Evolutionary conservation across 2,797 vertebrate species (phyloP), one percentile per base, ranked within the genome.

Genomic region (Halcyon smyrnensis): DNA sequence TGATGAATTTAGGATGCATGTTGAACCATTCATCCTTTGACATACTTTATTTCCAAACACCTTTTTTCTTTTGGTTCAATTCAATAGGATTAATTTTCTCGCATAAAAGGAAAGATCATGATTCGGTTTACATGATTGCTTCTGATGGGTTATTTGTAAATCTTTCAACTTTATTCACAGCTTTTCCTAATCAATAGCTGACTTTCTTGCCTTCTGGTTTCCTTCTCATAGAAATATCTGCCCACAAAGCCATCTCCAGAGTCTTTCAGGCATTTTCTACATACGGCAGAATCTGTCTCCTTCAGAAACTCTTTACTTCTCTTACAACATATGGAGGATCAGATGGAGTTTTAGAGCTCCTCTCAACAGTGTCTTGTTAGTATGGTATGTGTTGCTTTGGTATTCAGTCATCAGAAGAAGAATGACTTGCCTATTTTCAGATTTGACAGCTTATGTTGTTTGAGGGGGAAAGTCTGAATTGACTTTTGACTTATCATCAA

Each of bases 321-420:
- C 54, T 64, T 93, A 51, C 17, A 71, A 59, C 86, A 89, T 85
- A 74, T 87, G 84, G 86, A 69, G 53, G 41, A 74, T 95, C 68
- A 96, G 90, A 84, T 87, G 71, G 84, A 37, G 62, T 60, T 95
- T 92, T 75, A 89, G 88, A 94, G 81, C n/a, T 87, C 17, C 53
- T 81, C 78, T 94, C 73, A 74, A 54, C 68, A 89, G 28, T 20
- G 17, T 20, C 65, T 87, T 82, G n/a, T 56, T 87, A 53, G 74
- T 92, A 69, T 2, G 0, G 34, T 68, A 71, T 60, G 25, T 83
- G 78, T 96, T 87, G 59, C 63, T 89, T 90, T 64, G 64, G 32
- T 94, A 84, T 75, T 83, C 60, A 54, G 57, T 45, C 83, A 84
- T 57, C 81, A 80, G 64, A 51, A 82, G 63, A 71, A 83, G 77